phyloP scores from a whole-genome alignment of 53 echinoderm and acorn worm genomes.

The Apostichopus leukothele region DNA sequence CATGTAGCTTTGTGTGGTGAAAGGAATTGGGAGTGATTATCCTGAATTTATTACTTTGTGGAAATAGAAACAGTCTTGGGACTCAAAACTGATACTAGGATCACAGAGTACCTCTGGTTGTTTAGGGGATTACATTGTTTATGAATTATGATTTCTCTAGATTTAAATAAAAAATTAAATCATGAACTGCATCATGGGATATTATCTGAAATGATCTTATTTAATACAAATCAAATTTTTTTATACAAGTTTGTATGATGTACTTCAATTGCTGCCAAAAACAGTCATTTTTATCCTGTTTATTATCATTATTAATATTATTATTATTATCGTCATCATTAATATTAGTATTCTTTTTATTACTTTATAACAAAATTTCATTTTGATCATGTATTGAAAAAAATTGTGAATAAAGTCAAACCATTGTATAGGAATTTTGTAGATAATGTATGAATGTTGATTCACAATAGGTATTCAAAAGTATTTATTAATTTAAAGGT shows the following conservation, averaged over 20 bases:
- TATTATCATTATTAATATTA: not conserved
- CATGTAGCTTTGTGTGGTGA: too few species aligned
- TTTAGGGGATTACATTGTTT: not conserved
- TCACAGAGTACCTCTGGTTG: too few species aligned
- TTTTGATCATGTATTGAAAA: not conserved
- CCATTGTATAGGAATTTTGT: constrained; percentile 27
- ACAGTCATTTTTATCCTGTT: constrained; percentile 22
- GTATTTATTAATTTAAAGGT: not conserved
- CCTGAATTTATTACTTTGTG: too few species aligned
- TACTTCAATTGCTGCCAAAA: constrained; percentile 40
- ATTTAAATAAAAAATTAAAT: not conserved
- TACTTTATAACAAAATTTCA: constrained; percentile 1
- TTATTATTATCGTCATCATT: not conserved
- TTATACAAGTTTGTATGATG: constrained; percentile 25
- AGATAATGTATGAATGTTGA: constrained; percentile 23
- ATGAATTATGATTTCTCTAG: not conserved
- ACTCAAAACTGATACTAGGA: too few species aligned
- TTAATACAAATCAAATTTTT: constrained; percentile 33
- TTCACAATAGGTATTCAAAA: not conserved
- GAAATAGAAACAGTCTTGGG: too few species aligned
- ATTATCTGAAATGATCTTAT: constrained; percentile 37
- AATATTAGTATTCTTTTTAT: not conserved
- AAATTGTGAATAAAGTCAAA: constrained; percentile 14
- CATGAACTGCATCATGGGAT: not conserved
- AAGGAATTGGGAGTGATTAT: too few species aligned